These are phyloP conservation scores for Apostichopus parvimensis DNA, from an alignment of 35 echinoderm and acorn worm genomes.

Conservation along the genomic window DNA sequence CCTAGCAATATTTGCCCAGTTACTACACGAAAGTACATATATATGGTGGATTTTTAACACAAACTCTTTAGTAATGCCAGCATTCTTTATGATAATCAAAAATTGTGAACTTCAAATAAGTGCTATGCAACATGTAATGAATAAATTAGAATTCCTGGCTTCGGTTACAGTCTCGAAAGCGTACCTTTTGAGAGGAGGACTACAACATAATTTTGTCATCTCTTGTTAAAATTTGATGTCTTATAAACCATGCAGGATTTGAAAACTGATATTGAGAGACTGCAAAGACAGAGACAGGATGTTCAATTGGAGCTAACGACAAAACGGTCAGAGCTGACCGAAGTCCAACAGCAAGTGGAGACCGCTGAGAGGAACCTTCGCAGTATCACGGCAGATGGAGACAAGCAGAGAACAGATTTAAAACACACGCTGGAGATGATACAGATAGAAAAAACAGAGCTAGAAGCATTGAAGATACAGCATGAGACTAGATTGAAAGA, in stretches of 20 bases:
- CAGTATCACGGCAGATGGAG: constrained; percentile 47
- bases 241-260: constrained; percentile 70
- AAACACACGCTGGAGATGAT: constrained; percentile 98
- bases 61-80: no score
- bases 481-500: constrained; percentile 82
- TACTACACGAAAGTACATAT: no score
- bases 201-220: no score
- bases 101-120: no score
- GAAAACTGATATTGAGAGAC: constrained; percentile 54
- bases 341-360: constrained; percentile 28
- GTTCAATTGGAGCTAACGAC: constrained; percentile 21
- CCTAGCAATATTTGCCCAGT: no score
- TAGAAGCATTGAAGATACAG: constrained; percentile 85
- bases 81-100: no score
- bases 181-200: no score
- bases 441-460: constrained; percentile 96
- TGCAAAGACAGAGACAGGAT: constrained; percentile 65
- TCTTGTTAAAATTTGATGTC: no score
- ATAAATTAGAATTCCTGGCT: no score
- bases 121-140: no score
- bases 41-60: no score
- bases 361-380: constrained; percentile 62
- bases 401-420: constrained; percentile 83
- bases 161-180: no score
- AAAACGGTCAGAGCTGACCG: constrained; percentile 46